phyloP scores from a whole-genome alignment of 2,113 vertebrate genomes.

The Tragelaphus imberbis region DNA sequence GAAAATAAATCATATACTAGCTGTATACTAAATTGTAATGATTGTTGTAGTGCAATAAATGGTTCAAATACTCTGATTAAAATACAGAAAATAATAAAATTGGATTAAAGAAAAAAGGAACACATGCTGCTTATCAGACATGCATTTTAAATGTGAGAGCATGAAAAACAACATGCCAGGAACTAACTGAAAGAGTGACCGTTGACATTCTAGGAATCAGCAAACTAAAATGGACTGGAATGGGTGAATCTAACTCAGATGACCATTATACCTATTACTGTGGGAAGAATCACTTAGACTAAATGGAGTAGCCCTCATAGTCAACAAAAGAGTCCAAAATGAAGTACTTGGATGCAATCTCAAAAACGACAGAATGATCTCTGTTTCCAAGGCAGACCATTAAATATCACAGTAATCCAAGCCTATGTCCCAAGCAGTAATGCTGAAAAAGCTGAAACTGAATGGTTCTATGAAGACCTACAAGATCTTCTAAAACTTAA shows the following conservation, averaged over 20 bases:
- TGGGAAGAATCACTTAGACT: neutral
- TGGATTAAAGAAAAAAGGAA: neutral
- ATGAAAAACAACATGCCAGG: neutral
- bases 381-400: neutral
- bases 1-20: neutral
- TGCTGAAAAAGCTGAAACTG: neutral
- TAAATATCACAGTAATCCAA: neutral
- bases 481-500: neutral
- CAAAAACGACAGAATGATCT: fast-evolving
- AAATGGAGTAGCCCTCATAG: neutral
- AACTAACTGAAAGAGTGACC: neutral
- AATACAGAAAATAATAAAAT: neutral
- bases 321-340: neutral
- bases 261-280: neutral
- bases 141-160: neutral
- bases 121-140: neutral
- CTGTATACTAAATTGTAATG: neutral
- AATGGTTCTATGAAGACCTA: neutral
- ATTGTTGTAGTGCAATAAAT: neutral
- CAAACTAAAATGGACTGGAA: neutral
- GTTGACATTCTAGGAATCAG: neutral
- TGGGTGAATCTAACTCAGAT: neutral
- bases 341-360: neutral
- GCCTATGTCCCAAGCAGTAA: neutral
- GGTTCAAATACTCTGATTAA: neutral